Conservation (phyloP, 2,797 vertebrate genomes). For the Catamblyrhynchus diadema region DNA sequence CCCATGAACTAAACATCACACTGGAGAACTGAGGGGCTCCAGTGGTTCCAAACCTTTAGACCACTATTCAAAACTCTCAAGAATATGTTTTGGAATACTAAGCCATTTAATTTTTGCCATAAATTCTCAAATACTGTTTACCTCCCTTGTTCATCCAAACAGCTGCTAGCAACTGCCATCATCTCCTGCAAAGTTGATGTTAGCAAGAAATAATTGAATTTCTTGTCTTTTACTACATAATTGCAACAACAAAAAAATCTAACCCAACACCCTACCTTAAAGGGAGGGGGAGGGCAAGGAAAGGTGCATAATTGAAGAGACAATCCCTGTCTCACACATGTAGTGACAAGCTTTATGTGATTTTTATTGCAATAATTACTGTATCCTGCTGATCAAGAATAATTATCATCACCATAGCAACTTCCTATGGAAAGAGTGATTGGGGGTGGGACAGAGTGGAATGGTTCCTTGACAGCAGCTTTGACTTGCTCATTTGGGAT, state of each 20-base stretch:
- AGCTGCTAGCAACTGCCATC: background rate
- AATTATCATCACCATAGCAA: slow-evolving; percentile 71
- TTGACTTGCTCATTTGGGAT: background rate
- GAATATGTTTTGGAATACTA: background rate
- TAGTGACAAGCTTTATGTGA: slow-evolving; percentile 58
- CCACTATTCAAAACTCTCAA: background rate
- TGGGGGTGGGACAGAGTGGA: background rate
- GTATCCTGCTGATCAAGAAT: slow-evolving; percentile 69
- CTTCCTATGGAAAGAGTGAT: background rate
- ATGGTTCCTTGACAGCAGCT: background rate
- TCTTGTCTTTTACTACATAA: slow-evolving; percentile 18
- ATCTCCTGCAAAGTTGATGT: background rate
- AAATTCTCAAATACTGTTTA: background rate
- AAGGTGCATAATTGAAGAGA: slow-evolving; percentile 36
- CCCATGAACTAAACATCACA: background rate
- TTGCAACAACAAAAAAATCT: background rate
- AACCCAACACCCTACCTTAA: background rate
- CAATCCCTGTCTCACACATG: slow-evolving; percentile 51
- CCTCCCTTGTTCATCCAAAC: background rate
- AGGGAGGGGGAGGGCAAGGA: slow-evolving; percentile 30
- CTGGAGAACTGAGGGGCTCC: background rate
- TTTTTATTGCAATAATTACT: slow-evolving; percentile 68
- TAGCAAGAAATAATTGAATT: slow-evolving; percentile 38
- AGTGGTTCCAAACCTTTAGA: background rate
- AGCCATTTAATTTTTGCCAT: background rate